phyloP scores from a whole-genome alignment of 2,113 vertebrate genomes.

The Capricornis sumatraensis region DNA sequence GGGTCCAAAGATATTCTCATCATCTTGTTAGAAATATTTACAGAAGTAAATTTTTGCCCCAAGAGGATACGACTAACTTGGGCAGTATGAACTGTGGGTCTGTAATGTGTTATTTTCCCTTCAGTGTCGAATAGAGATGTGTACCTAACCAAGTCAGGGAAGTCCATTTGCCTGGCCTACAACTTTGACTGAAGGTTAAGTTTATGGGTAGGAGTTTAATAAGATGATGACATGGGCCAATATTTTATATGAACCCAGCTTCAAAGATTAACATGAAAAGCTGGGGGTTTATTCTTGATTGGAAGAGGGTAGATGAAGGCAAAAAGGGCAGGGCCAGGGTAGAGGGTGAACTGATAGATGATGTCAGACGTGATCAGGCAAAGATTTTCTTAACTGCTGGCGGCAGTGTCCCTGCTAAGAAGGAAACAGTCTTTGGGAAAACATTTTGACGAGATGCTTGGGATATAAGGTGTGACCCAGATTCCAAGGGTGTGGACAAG shows the following conservation, averaged over 20 bases:
- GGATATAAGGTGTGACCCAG: neutral
- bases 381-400: neutral
- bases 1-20: neutral
- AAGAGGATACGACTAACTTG: neutral
- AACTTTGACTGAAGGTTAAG: neutral
- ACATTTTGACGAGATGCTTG: neutral
- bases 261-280: neutral
- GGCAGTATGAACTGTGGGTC: neutral
- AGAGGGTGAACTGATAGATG: neutral
- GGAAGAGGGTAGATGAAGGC: neutral
- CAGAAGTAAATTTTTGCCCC: neutral
- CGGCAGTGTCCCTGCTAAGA: neutral
- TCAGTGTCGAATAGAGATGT: neutral
- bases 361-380: neutral
- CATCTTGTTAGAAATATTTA: neutral
- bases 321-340: neutral
- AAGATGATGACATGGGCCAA: neutral
- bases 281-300: neutral
- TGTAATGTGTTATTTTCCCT: neutral
- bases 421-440: neutral
- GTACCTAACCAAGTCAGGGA: neutral
- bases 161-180: neutral
- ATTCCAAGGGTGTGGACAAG: neutral
- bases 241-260: neutral
- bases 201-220: neutral